Percentiles rank a stretch among this genome's conserved stretches.
These are phyloP conservation scores for Terrapene triunguis DNA, from an alignment of 2,113 vertebrate species.

Conservation along the genomic window DNA sequence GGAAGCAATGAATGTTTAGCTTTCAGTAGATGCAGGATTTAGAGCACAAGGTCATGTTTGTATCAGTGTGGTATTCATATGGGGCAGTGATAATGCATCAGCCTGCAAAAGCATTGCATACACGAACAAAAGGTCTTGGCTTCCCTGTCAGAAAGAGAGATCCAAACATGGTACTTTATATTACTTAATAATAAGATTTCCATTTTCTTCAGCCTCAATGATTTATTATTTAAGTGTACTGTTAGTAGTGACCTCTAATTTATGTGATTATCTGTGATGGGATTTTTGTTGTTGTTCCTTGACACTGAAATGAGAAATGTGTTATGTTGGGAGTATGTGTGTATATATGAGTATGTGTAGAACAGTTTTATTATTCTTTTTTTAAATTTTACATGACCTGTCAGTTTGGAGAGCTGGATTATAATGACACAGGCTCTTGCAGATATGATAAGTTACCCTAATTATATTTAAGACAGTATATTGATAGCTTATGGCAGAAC, in stretches of 20 bases:
- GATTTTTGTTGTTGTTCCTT: background rate
- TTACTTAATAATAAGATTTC: conserved; percentile 37
- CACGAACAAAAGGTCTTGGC: conserved; percentile 23
- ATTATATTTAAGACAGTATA: background rate
- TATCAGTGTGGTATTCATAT: background rate
- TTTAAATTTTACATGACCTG: conserved; percentile 1
- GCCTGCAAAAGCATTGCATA: background rate
- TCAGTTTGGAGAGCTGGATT: background rate
- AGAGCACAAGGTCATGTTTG: conserved; percentile 4
- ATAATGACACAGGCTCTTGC: background rate
- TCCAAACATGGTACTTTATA: background rate
- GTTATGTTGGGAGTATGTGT: background rate
- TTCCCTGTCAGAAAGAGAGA: conserved; percentile 41
- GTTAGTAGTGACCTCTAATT: background rate
- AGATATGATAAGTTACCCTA: background rate
- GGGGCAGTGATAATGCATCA: conserved; percentile 4
- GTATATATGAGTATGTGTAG: background rate
- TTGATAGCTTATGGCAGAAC: background rate
- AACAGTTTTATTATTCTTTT: background rate
- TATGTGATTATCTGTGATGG: background rate
- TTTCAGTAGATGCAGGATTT: conserved; percentile 36
- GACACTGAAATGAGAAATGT: background rate
- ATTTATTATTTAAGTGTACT: conserved; percentile 26
- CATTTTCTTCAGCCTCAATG: background rate
- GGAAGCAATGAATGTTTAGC: background rate